phyloP scores from a whole-genome alignment of 2,797 vertebrate genomes.

The Ctenopoma kingsleyae region DNA sequence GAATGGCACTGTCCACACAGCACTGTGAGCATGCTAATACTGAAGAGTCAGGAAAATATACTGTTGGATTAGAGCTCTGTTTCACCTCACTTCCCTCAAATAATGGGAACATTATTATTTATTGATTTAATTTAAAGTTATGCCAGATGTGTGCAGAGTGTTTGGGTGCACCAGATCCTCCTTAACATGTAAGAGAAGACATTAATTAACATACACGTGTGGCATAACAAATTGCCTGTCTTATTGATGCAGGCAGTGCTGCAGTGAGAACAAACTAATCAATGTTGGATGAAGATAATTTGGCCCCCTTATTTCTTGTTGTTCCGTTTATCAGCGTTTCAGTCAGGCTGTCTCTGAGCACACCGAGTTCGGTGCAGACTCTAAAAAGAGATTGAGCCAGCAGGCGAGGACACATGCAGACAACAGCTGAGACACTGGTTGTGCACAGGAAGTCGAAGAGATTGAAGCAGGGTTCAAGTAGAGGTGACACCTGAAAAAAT shows the following conservation, averaged over 20 bases:
- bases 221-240: neutral
- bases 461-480: conserved; percentile 49
- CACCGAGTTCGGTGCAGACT: conserved; percentile 13
- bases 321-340: conserved; percentile 11
- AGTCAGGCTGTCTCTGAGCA: conserved; percentile 3
- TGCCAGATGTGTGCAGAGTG: too few relatives aligned
- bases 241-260: neutral
- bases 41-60: conserved; percentile 5
- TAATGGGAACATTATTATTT: neutral
- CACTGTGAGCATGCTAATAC: conserved; percentile 71
- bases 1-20: conserved; percentile 53
- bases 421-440: conserved; percentile 39
- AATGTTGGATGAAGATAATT: conserved; percentile 12
- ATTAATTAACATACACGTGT: too few relatives aligned
- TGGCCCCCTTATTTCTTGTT: neutral
- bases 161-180: neutral
- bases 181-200: neutral
- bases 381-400: conserved; percentile 18
- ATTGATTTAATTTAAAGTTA: neutral
- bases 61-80: neutral
- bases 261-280: conserved; percentile 12
- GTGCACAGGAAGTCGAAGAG: conserved; percentile 44
- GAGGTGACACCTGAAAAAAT: conserved; percentile 67
- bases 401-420: conserved; percentile 22
- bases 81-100: neutral